Evolutionary conservation across 2,113 vertebrate genomes (phyloP), one percentile per base, ranked within the genome.

Genomic region (Herpetotheres cachinnans): DNA sequence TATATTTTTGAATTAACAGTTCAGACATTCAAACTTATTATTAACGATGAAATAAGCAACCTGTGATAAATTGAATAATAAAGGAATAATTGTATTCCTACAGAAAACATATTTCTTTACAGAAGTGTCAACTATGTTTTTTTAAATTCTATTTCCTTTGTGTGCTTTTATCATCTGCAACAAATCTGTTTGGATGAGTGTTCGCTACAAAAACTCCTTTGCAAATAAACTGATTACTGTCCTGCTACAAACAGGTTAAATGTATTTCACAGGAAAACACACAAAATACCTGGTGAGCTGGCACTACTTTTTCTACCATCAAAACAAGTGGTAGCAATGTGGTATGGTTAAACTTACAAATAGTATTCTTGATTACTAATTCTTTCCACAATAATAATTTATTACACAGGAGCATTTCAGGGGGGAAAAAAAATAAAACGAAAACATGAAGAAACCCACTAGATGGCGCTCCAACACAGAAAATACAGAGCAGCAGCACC

Each of bases 381-480:
- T 34, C 29, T 67, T 76, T 77, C 21, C 17, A 56, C 7, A 72
- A 7, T 13, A 30, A 7, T 34, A 13, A n/a, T 30, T 62, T 26
- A 50, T 18, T 30, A 29, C 2, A 15, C 1, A 17, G 36, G 6
- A 80, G 22, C 14, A 67, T 40, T 93, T 42, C 9, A 10, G 11
- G 3, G 2, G 5, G 2, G 0, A 9, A 4, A 26, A 3, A 4
- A 16, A 36, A 67, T n/a, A 7, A 25, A 9, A n/a, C n/a, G n/a
- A n/a, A 1, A 9, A 59, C 30, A 74, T 17, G 4, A 27, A 52
- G 17, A n/a, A 19, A 0, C 1, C 95, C 97, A 94, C 97, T 87
- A 97, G 97, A 86, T 97, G 97, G 96, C 73, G 94, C 73, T 77
- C 36, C 13, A 27, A 5, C 1, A 66, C 89, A 70, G 67, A 27